phyloP scores from a whole-genome alignment of 2,113 vertebrate species.

The Antennarius striatus region DNA sequence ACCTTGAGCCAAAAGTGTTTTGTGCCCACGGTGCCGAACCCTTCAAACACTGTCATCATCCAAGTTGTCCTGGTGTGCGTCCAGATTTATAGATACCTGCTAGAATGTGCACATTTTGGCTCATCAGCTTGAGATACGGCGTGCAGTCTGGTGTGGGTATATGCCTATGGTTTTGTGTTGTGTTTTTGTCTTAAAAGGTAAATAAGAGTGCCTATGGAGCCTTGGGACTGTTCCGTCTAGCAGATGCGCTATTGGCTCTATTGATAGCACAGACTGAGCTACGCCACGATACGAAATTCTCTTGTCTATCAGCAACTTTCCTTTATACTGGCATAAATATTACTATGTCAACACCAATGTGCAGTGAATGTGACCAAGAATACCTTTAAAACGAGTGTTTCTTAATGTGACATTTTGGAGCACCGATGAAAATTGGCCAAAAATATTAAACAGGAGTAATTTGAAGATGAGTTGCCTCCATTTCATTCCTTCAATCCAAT shows the following conservation, averaged over 20 bases:
- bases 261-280: slow-evolving; percentile 17
- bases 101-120: slow-evolving; percentile 42
- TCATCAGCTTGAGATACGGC: slow-evolving; percentile 29
- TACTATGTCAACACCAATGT: neutral
- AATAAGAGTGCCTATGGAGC: slow-evolving; percentile 19
- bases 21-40: slow-evolving; percentile 58
- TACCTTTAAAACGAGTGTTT: neutral
- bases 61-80: slow-evolving; percentile 29
- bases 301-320: slow-evolving; percentile 3
- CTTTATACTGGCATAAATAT: slow-evolving; percentile 22
- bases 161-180: neutral
- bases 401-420: neutral
- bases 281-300: slow-evolving; percentile 19
- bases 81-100: slow-evolving; percentile 36
- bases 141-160: slow-evolving; percentile 37
- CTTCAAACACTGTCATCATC: slow-evolving; percentile 45
- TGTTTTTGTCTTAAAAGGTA: slow-evolving; percentile 14
- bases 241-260: slow-evolving; percentile 51
- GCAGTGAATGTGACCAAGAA: neutral
- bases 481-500: too few species aligned
- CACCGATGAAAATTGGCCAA: too few species aligned
- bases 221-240: slow-evolving; percentile 40
- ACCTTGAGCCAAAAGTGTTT: slow-evolving; percentile 62
- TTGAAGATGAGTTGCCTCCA: too few species aligned
- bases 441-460: too few species aligned